Base-by-base conservation (phyloP, 2,113 vertebrate genomes). In the Sclerurus mexicanus region DNA sequence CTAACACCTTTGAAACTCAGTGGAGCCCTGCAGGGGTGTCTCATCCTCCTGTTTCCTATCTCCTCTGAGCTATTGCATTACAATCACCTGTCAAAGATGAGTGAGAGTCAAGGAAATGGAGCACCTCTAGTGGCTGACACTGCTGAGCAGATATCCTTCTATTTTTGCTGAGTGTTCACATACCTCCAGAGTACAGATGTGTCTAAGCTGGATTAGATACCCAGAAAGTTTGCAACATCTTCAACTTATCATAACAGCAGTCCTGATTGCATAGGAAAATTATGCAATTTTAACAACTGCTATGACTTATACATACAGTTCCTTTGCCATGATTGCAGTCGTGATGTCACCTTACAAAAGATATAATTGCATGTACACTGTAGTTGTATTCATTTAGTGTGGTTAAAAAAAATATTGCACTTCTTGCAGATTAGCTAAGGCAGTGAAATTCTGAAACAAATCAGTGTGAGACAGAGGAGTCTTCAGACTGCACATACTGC, bases 81-180 rank as follows among this genome's bases (percentile, higher is more conserved):
- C 82, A 90, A 28, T 83, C 35, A 71, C 67, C 50, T 93, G 92
- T 86, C 90, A 97, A 84, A 94, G 75, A 92, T 78, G 92, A 84
- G 27, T 1, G 0, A 23, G 80, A 85, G 58, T 93, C 53, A 90
- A 73, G 74, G 86, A 92, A 84, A 93, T 67, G 88, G 82, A 88
- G 83, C 83, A 74, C 55, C 47, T 97, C 64, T 47, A 93, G 90
- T 93, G 64, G 46, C 85, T 90, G 85, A 67, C 79, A 50, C 39
- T 80, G 83, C 55, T 94, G 50, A 86, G 76, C 63, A 90, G 79
- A 84, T 86, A 92, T 4, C 42, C 49, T 85, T 88, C 93, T 95
- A 50, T 88, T 95, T 94, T 83, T 92, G 72, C 33, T 62, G 53
- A 72, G 50, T 86, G 49, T 85, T 85, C 85, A 67, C 39, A 58